Base-by-base conservation (phyloP, 2,113 vertebrate species). In the Callocephalon fimbriatum region DNA sequence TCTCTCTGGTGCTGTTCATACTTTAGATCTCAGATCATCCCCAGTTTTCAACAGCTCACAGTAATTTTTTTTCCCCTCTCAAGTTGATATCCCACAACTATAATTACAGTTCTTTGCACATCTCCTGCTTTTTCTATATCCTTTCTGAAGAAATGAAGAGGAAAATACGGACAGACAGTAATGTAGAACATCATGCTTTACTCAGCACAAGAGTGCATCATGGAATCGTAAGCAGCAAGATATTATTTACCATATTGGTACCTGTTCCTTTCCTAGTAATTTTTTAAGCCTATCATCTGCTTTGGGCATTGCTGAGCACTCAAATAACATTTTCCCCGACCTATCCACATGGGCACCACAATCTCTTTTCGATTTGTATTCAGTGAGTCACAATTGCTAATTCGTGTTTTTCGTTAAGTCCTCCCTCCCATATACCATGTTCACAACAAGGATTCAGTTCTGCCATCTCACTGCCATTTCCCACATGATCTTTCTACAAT, bases 211-310 rank as follows among this genome's bases (percentile, higher is more conserved):
- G 68, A 58, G 27, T 0, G 1, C 18, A 67, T 12, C 1, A 53
- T 3, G 8, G 12, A 83, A 68, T 38, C 17, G 10, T 21, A 79
- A 93, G 48, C 35, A 38, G 47, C 29, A 88, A 63, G 63, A 59
- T n/a, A 12, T 14, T 25, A 9, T 32, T 83, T 62, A 54, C 6
- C 12, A 42, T 5, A 3, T 0, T 0, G 9, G 10, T 17, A 22
- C 12, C 25, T n/a, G 10, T 15, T 45, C 17, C 29, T 7, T 23
- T 72, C 12, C 53, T 10, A 40, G 4, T 3, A 9, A 22, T 51
- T n/a, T 62, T 35, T 56, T 29, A 74, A 56, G n/a, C 14, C 26
- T 53, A 3, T 26, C 6, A 2, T n/a, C 37, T 67, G 32, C 56
- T 75, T 42, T 12, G 6, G 16, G 25, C 10, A 19, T 11, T 37